Percentiles rank a stretch among this genome's conserved stretches.
phyloP scores from a whole-genome alignment of 2,888 invertebrate species.

The Leptopilina drosophilae region DNA sequence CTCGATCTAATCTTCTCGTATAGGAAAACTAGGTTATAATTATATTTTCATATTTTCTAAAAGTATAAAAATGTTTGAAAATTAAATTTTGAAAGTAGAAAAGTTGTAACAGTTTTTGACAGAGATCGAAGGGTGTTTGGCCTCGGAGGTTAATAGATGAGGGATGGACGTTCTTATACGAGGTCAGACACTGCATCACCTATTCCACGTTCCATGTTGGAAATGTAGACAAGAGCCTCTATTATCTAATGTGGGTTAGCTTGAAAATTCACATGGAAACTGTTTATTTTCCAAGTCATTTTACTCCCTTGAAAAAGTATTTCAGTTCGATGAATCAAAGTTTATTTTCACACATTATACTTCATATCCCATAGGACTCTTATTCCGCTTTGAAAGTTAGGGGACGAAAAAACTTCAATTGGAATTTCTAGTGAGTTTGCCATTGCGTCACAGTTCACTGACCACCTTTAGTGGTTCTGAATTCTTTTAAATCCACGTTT shows the following conservation, averaged over 20 bases:
- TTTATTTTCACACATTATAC: too few relatives aligned
- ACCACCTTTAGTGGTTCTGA: too few relatives aligned
- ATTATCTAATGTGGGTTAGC: constrained; percentile 62
- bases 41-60: too few relatives aligned
- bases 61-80: not conserved
- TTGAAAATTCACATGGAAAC: constrained; percentile 45
- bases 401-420: not conserved
- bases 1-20: too few relatives aligned
- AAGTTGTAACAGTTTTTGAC: constrained; percentile 44
- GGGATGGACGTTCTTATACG: constrained; percentile 64
- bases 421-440: not conserved
- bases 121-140: constrained; percentile 58
- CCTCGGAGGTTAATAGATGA: constrained; percentile 73
- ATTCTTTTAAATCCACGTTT: too few relatives aligned
- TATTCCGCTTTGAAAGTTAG: not conserved
- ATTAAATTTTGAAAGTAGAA: constrained; percentile 42
- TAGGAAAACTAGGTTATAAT: too few relatives aligned
- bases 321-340: not conserved
- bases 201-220: constrained; percentile 70
- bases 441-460: too few relatives aligned
- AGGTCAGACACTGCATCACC: constrained; percentile 72
- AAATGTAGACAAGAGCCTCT: constrained; percentile 71
- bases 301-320: not conserved
- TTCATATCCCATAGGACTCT: not conserved
- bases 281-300: not conserved